A percentile compares a stretch with the other conserved stretches of the same genome.
phyloP scores from a whole-genome alignment of 2,888 invertebrate genomes.

The Tinea pellionella region DNA sequence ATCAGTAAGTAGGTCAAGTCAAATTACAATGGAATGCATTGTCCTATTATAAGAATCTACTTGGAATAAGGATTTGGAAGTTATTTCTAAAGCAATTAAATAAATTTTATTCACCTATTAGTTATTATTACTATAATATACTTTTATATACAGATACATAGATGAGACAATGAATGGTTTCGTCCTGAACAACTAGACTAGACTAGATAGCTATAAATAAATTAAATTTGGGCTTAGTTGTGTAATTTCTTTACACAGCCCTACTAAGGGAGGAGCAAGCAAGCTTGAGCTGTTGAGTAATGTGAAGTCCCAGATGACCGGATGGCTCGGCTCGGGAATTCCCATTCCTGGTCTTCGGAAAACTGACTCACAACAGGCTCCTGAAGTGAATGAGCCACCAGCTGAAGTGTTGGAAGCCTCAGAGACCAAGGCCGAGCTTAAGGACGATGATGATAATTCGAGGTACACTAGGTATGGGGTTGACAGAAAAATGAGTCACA shows the following conservation, averaged over 20 bases:
- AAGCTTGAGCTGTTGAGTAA: constrained; percentile 87
- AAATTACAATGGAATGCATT: not conserved
- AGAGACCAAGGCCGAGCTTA: constrained; percentile 49
- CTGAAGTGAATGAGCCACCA: constrained; percentile 55
- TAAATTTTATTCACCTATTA: too few relatives aligned
- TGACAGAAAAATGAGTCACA: constrained; percentile 62
- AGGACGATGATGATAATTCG: constrained; percentile 90
- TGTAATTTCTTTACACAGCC: constrained; percentile 50
- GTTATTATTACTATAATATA: too few relatives aligned
- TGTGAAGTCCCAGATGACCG: constrained; percentile 87
- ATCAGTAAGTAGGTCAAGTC: not conserved
- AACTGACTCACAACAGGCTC: constrained; percentile 64
- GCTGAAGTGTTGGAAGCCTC: constrained; percentile 51
- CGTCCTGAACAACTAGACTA: too few relatives aligned
- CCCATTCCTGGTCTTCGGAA: constrained; percentile 81
- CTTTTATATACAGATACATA: too few relatives aligned
- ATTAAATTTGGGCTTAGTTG: not conserved
- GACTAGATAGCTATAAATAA: too few relatives aligned
- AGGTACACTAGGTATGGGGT: constrained; percentile 83
- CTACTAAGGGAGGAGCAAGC: constrained; percentile 74
- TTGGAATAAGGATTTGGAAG: not conserved
- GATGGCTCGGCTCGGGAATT: constrained; percentile 83
- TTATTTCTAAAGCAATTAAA: not conserved
- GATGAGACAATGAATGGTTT: too few relatives aligned
- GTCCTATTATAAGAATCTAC: not conserved